A percentile compares a stretch with the other conserved stretches of the same genome.
These are phyloP conservation scores for Salticus scenicus DNA, from an alignment of 2,888 invertebrate species.

Conservation along the genomic window DNA sequence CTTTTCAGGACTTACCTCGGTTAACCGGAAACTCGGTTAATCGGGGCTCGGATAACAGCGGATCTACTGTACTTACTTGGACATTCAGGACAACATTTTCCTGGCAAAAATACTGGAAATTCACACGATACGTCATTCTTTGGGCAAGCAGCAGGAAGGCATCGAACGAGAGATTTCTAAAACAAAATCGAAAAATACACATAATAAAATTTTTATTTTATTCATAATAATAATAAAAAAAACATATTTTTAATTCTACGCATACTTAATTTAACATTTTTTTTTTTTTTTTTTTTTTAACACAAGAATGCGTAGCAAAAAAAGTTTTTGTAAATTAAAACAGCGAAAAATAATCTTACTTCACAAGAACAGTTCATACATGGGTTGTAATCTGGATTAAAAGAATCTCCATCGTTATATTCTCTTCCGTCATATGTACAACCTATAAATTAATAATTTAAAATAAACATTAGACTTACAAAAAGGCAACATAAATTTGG, in stretches of 20 bases:
- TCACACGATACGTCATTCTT: slow-evolving; percentile 31
- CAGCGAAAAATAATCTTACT: slow-evolving; percentile 38
- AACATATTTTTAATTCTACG: no score
- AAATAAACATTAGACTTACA: no score
- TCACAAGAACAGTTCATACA: slow-evolving; percentile 65
- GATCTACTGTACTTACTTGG: slow-evolving; percentile 64
- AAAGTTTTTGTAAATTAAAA: no score
- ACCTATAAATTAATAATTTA: slow-evolving; percentile 23
- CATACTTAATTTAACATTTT: no score
- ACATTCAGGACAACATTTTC: slow-evolving; percentile 64
- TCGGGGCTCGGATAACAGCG: no score
- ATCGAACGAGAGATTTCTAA: slow-evolving; percentile 54
- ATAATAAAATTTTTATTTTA: no score
- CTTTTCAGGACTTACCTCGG: no score
- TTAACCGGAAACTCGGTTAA: no score
- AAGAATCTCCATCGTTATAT: slow-evolving; percentile 48
- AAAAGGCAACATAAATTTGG: no score
- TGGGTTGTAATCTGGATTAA: slow-evolving; percentile 57
- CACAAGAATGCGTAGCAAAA: no score
- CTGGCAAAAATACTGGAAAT: slow-evolving; percentile 38
- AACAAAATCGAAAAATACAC: not conserved
- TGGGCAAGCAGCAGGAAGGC: slow-evolving; percentile 43
- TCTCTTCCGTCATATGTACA: slow-evolving; percentile 58
- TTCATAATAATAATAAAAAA: not conserved
- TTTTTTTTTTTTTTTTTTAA: no score